Conservation (phyloP, 2,797 vertebrate species). For the Neosilurus mollespiculum region DNA sequence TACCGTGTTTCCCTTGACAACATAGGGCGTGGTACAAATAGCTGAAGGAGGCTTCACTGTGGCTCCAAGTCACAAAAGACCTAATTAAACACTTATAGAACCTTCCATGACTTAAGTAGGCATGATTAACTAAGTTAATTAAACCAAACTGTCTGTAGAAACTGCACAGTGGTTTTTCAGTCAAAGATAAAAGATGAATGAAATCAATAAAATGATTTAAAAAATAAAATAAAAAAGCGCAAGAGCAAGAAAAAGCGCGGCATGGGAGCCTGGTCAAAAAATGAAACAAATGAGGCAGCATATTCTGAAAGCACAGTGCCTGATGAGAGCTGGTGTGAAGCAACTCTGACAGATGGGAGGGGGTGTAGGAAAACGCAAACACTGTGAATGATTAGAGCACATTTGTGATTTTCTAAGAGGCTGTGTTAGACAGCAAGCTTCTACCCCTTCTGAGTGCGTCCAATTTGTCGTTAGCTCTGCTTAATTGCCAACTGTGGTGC, state of each 20-base stretch:
- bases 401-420: slow-evolving; percentile 46
- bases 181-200: slow-evolving; percentile 27
- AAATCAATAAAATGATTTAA: slow-evolving; percentile 50
- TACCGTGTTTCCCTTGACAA: slow-evolving; percentile 58
- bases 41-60: slow-evolving; percentile 47
- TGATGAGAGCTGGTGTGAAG: slow-evolving; percentile 46
- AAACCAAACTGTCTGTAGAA: slow-evolving; percentile 54
- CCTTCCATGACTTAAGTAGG: slow-evolving; percentile 42
- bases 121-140: slow-evolving; percentile 54
- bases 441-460: slow-evolving; percentile 57
- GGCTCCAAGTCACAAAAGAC: slow-evolving; percentile 46
- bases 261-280: slow-evolving; percentile 33
- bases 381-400: slow-evolving; percentile 46
- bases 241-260: slow-evolving; percentile 4
- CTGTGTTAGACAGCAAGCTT: slow-evolving; percentile 35
- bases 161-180: slow-evolving; percentile 23
- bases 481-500: slow-evolving; percentile 66
- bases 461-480: slow-evolving; percentile 63
- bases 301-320: slow-evolving; percentile 44
- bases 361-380: slow-evolving; percentile 45
- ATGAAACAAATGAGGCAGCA: slow-evolving; percentile 50
- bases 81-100: slow-evolving; percentile 56
- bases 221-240: slow-evolving; percentile 31
- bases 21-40: slow-evolving; percentile 45
- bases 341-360: slow-evolving; percentile 39